Evolutionary conservation across 2,113 vertebrate genomes (phyloP).

Genomic region (Balaeniceps rex): DNA sequence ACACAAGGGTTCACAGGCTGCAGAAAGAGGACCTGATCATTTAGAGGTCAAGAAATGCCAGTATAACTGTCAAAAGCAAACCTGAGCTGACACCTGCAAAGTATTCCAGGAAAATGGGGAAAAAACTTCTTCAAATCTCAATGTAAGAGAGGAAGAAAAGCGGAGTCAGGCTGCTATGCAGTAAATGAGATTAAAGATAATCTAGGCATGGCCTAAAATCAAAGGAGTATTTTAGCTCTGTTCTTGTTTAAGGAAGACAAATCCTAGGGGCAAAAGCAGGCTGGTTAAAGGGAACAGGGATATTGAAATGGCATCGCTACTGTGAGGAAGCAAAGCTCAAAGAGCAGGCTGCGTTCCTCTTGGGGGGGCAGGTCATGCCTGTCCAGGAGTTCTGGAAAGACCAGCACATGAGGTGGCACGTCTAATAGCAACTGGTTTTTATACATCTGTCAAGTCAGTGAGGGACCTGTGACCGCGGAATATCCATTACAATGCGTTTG

Average conservation of each 20-base stretch:
- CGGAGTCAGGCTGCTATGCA: not conserved
- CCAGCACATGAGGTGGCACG: not conserved
- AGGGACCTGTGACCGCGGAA: not conserved
- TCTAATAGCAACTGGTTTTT: not conserved
- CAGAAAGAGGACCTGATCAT: not conserved
- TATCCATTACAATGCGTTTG: not conserved
- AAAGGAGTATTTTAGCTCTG: slow-evolving; percentile 45
- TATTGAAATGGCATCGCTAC: slow-evolving; percentile 15
- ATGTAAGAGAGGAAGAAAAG: not conserved
- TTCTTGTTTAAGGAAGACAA: slow-evolving; percentile 29
- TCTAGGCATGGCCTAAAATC: slow-evolving; percentile 43
- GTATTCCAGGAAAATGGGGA: not conserved
- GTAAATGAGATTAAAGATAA: slow-evolving; percentile 41
- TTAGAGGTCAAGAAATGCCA: not conserved
- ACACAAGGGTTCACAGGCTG: not conserved
- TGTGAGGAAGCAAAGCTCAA: not conserved
- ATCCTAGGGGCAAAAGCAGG: slow-evolving; percentile 32
- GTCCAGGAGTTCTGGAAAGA: not conserved
- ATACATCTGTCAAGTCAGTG: not conserved
- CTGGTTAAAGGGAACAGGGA: not conserved
- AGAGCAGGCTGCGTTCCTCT: not conserved
- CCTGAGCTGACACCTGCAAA: not conserved
- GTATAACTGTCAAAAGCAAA: not conserved
- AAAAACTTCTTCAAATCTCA: not conserved
- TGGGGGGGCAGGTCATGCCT: not conserved